Evolutionary conservation across 30 jellyfish, hydroid and myxozoan species (phyloP).

Genomic region (Clytia hemisphaerica): DNA sequence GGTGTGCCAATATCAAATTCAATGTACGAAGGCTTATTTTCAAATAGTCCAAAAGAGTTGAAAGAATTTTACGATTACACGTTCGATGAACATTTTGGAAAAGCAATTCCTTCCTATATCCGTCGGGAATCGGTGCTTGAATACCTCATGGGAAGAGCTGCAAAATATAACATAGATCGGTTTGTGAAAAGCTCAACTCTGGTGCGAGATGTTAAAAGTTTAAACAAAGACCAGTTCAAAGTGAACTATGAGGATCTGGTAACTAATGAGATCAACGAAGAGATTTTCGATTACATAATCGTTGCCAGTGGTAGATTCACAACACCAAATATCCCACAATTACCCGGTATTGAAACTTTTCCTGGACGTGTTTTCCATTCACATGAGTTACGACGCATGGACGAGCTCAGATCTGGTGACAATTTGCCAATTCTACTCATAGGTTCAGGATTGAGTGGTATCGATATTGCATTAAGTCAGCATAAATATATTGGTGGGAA

Average conservation of each 20-base stretch:
- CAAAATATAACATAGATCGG: too few relatives aligned
- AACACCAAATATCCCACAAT: slow-evolving; percentile 28
- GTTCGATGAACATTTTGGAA: slow-evolving; percentile 52
- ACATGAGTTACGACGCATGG: slow-evolving; percentile 39
- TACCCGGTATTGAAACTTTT: slow-evolving; percentile 37
- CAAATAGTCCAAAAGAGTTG: slow-evolving; percentile 56
- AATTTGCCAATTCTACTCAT: too few relatives aligned
- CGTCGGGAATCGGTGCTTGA: slow-evolving; percentile 32
- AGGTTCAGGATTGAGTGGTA: too few relatives aligned
- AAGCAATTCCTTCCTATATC: slow-evolving; percentile 39
- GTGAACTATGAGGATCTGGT: slow-evolving; percentile 28
- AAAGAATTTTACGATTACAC: slow-evolving; percentile 49
- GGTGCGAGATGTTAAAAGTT: too few relatives aligned
- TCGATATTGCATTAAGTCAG: too few relatives aligned
- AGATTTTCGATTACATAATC: slow-evolving; percentile 36
- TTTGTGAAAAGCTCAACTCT: too few relatives aligned
- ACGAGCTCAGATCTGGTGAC: slow-evolving; percentile 15
- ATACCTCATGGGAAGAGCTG: slow-evolving; percentile 35
- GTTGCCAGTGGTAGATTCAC: slow-evolving; percentile 39
- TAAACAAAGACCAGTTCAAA: too few relatives aligned
- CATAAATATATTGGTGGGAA: too few relatives aligned
- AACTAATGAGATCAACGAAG: slow-evolving; percentile 1
- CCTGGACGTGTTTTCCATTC: slow-evolving; percentile 52
- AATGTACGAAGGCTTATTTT: slow-evolving; percentile 46
- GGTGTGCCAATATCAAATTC: slow-evolving; percentile 48